Evolutionary conservation across 2,888 invertebrate species (phyloP).

Genomic region (Lepidochrysops patricia): DNA sequence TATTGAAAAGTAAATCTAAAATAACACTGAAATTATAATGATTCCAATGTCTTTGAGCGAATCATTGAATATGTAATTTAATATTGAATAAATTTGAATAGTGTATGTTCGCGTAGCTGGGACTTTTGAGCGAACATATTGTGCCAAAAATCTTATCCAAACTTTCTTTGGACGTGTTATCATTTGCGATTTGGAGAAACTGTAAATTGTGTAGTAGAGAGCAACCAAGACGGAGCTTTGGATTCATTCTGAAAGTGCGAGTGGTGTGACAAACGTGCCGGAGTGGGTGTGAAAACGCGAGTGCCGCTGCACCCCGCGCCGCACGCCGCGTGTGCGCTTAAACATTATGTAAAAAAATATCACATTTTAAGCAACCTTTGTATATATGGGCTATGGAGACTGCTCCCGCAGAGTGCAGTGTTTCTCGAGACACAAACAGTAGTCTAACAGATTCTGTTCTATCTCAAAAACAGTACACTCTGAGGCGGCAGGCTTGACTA

Average conservation of each 20-base stretch:
- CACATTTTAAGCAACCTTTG: constrained; percentile 53
- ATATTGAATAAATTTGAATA: too few species aligned
- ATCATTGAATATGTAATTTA: neutral
- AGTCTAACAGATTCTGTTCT: neutral
- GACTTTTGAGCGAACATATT: neutral
- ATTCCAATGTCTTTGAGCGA: neutral
- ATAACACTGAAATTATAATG: neutral
- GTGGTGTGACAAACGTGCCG: constrained; percentile 42
- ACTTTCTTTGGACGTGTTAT: neutral
- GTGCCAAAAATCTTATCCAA: neutral
- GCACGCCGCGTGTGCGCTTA: constrained; percentile 39
- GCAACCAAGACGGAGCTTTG: constrained; percentile 2
- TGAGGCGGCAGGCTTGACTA: constrained; percentile 44
- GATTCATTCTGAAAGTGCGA: constrained; percentile 44
- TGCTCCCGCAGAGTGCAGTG: constrained; percentile 36
- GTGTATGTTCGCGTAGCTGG: neutral
- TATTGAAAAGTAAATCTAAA: neutral
- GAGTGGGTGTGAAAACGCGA: constrained; percentile 31
- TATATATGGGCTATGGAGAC: constrained; percentile 64
- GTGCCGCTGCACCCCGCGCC: constrained; percentile 32
- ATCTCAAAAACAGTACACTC: constrained; percentile 41
- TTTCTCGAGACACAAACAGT: constrained; percentile 14
- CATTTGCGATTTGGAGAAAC: neutral
- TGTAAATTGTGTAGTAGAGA: neutral
- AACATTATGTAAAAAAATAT: constrained; percentile 50